phyloP scores from a whole-genome alignment of 2,797 vertebrate genomes.

The Periophthalmus magnuspinnatus region DNA sequence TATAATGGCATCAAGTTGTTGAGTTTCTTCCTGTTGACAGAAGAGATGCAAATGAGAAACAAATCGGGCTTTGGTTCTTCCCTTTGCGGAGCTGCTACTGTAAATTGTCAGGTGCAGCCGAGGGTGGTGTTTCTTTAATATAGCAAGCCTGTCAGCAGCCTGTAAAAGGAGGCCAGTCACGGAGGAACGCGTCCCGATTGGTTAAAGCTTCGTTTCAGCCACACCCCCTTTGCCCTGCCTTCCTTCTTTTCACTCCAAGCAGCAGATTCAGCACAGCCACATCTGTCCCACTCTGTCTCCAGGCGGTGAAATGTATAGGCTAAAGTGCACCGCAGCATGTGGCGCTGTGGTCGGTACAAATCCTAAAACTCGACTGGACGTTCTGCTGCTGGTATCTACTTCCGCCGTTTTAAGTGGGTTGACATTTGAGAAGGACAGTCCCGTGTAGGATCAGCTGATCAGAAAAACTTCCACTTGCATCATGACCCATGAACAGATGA shows the following conservation, averaged over 20 bases:
- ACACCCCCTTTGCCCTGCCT: slow-evolving; percentile 8
- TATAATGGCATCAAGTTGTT: slow-evolving; percentile 31
- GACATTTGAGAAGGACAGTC: slow-evolving; percentile 65
- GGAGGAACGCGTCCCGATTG: slow-evolving; percentile 45
- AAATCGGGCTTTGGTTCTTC: neutral
- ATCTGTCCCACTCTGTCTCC: slow-evolving; percentile 56
- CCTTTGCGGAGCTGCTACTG: slow-evolving; percentile 60
- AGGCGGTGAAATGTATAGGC: slow-evolving; percentile 12
- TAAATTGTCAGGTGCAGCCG: slow-evolving; percentile 86
- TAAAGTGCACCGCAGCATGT: neutral
- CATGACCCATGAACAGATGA: slow-evolving; percentile 49
- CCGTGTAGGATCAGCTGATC: slow-evolving; percentile 68
- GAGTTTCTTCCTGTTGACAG: slow-evolving; percentile 26
- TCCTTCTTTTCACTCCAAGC: slow-evolving; percentile 24
- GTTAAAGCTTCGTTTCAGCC: slow-evolving; percentile 32
- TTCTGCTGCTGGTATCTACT: neutral
- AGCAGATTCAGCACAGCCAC: slow-evolving; percentile 51
- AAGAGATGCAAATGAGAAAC: slow-evolving; percentile 48
- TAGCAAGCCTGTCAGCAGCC: slow-evolving; percentile 75
- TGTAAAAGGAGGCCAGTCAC: slow-evolving; percentile 88
- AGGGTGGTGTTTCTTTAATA: slow-evolving; percentile 78
- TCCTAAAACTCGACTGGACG: neutral
- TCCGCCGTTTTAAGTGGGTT: slow-evolving; percentile 34
- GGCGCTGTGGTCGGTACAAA: too few species aligned
- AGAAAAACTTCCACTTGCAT: slow-evolving; percentile 50